Conservation (phyloP, 2,797 vertebrate genomes). For the Hypotaenidia philippensis region DNA sequence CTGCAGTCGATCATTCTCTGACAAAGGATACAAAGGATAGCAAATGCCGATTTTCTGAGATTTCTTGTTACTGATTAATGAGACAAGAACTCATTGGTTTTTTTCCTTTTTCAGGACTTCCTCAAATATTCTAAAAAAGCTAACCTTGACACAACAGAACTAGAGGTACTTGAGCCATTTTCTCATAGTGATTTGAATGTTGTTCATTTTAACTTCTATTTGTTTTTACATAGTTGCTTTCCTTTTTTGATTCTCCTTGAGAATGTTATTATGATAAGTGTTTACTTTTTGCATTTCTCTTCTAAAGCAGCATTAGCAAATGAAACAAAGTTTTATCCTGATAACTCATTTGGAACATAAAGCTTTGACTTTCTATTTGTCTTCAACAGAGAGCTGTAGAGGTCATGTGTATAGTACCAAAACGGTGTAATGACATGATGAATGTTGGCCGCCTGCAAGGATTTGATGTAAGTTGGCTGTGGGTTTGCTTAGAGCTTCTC, state of each 20-base stretch:
- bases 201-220: background rate
- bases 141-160: constrained; percentile 90
- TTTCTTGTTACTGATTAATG: background rate
- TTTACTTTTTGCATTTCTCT: background rate
- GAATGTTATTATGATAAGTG: background rate
- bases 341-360: background rate
- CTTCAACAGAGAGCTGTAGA: constrained; percentile 92
- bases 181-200: background rate
- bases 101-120: constrained; percentile 86
- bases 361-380: constrained; percentile 25
- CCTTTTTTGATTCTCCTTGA: background rate
- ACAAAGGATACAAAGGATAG: background rate
- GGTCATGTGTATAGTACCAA: constrained; percentile 97
- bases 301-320: background rate
- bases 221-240: background rate
- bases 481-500: background rate
- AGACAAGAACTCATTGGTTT: background rate
- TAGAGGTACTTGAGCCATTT: constrained; percentile 87
- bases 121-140: constrained; percentile 96
- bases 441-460: constrained; percentile 97
- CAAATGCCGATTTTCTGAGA: background rate
- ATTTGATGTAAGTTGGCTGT: constrained; percentile 90
- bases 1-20: background rate
- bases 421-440: constrained; percentile 99
- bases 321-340: background rate